Base-by-base conservation (phyloP, 1,140 invertebrate genomes). In the Araneus ventricosus region DNA sequence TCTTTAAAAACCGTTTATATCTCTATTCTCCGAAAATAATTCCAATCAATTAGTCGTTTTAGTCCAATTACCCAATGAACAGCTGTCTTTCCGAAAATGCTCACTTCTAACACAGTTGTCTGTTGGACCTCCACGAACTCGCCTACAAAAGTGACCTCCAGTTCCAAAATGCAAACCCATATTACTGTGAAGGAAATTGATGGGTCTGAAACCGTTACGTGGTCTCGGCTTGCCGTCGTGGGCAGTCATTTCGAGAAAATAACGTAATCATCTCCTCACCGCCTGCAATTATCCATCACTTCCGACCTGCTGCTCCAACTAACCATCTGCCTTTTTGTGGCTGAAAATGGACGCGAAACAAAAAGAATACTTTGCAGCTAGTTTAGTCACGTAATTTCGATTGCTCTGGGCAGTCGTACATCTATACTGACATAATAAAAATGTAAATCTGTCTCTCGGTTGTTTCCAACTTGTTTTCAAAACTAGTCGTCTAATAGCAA, bases 261-360 rank as follows among this genome's bases (percentile, higher is more conserved):
- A 75, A 75, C 70, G 70, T 75, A 75, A 75, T 75, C 27, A 75
- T 75, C 34, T 75, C 14, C 30, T 75, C 70, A 75, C 70, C 70
- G 20, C 70, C 70, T 30, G 70, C 70, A 75, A 75, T 75, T 75
- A 75, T 75, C 70, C 30, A 75, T 75, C 70, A 34, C 70, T 75
- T 75, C 70, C 70, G 70, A 75, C 67, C 67, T 30, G 67, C 27
- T 75, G 30, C 20, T 37, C n/a, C 63, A 10, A 27, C n/a, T 27
- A 27, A n/a, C 7, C 70, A 30, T 34, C 30, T 30, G 27, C 27
- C 34, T 34, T 67, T 75, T 75, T 37, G 70, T 34, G 70, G 30
- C 70, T 75, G 70, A 75, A 75, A 75, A 34, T 75, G 67, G 67
- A 75, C 34, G 27, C 67, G 24, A 75, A 30, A 70, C 17, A 37